Percentiles rank a stretch among this genome's conserved stretches.
phyloP scores from a whole-genome alignment of 2,113 vertebrate genomes.

The Ranitomeya variabilis region DNA sequence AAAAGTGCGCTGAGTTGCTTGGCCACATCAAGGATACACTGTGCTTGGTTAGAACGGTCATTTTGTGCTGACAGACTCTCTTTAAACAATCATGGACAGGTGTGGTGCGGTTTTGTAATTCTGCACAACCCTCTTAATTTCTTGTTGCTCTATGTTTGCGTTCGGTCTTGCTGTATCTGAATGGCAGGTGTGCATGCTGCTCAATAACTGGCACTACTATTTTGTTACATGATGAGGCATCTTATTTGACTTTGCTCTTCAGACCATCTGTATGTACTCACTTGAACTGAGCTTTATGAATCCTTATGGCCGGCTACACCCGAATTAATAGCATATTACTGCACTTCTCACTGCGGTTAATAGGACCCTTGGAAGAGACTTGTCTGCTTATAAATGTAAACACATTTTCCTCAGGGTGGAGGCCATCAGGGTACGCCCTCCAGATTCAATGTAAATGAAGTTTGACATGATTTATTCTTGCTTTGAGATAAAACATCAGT shows the following conservation, averaged over 20 bases:
- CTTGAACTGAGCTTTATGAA: conserved; percentile 16
- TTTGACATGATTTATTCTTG: conserved; percentile 34
- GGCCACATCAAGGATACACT: too few relatives aligned
- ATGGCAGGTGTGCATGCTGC: neutral
- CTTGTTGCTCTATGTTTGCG: neutral
- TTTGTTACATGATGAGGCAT: neutral
- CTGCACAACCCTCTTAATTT: neutral
- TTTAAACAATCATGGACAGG: too few relatives aligned
- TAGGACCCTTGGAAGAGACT: conserved; percentile 28
- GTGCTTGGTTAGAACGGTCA: too few relatives aligned
- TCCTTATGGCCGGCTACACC: conserved; percentile 35
- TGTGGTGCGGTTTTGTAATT: too few relatives aligned
- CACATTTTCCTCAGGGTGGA: conserved; percentile 46
- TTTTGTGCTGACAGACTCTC: too few relatives aligned
- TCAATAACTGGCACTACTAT: neutral
- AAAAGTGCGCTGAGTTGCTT: too few relatives aligned
- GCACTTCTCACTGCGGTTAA: conserved; percentile 41
- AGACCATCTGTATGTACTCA: conserved; percentile 32
- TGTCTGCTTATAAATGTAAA: conserved; percentile 31
- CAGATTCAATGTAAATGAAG: conserved; percentile 38
- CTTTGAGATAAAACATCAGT: conserved; percentile 47
- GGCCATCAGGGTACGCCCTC: conserved; percentile 13
- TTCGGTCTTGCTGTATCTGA: neutral
- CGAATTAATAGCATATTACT: conserved; percentile 36
- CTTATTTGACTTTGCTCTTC: neutral